Conservation (phyloP, 30 jellyfish, hydroid and myxozoan genomes). For the Chrysaora quinquecirrha region DNA sequence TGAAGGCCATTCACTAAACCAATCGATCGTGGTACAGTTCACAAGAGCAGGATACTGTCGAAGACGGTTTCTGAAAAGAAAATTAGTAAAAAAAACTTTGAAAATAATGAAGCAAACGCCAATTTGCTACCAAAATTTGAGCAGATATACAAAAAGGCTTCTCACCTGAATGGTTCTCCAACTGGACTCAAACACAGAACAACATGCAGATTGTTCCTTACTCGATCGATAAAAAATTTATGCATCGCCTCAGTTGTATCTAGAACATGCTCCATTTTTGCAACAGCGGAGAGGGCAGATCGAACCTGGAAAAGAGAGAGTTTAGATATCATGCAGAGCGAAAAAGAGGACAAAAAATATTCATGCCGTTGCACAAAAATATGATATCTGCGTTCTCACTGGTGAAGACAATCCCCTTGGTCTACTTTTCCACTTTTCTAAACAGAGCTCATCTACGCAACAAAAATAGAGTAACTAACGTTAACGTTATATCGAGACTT, state of each 20-base stretch:
- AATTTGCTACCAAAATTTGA: no score
- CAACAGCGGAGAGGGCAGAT: conserved; percentile 78
- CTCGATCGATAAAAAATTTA: conserved; percentile 87
- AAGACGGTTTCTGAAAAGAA: conserved; percentile 75
- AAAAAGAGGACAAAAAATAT: not conserved
- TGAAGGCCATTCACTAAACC: conserved; percentile 99
- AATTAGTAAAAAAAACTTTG: not conserved
- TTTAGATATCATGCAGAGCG: not conserved
- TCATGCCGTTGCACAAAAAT: no score
- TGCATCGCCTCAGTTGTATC: conserved; percentile 92
- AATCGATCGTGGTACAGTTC: conserved; percentile 96
- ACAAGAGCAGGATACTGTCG: conserved; percentile 98
- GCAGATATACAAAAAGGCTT: no score
- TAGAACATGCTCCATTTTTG: conserved; percentile 76
- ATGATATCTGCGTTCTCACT: no score
- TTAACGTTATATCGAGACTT: no score
- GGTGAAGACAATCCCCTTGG: no score
- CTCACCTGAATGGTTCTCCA: conserved; percentile 97
- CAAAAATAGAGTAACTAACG: no score
- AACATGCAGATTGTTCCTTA: conserved; percentile 91
- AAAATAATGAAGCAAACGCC: no score
- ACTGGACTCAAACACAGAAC: conserved; percentile 98
- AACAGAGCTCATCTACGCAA: no score
- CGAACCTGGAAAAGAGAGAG: conserved; percentile 69
- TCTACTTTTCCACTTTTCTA: no score